Evolutionary conservation across 2,888 invertebrate species (phyloP).

Genomic region (Sinohyriopsis cumingii): DNA sequence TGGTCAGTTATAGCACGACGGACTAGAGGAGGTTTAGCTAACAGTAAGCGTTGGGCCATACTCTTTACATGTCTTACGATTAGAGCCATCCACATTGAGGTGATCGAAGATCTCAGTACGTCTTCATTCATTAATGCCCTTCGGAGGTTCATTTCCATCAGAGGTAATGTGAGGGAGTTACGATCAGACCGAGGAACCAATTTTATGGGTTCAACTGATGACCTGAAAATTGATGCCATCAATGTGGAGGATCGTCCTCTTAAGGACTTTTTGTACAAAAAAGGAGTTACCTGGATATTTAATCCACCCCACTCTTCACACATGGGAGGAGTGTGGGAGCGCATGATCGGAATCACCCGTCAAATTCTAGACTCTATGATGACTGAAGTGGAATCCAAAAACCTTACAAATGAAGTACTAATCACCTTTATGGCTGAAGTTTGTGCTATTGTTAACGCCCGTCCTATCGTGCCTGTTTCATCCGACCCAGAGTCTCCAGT

Average conservation of each 20-base stretch:
- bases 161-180: constrained; percentile 22
- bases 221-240: constrained; percentile 16
- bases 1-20: no score
- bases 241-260: constrained; percentile 27
- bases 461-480: constrained; percentile 25
- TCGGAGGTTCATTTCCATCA: no score
- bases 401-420: constrained; percentile 32
- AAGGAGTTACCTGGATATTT: constrained; percentile 27
- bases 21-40: no score
- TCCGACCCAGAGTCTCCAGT: constrained; percentile 26
- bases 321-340: constrained; percentile 32
- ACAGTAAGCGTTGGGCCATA: no score
- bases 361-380: constrained; percentile 32
- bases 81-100: no score
- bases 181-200: constrained; percentile 36
- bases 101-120: no score
- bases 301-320: constrained; percentile 35
- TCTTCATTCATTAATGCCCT: no score
- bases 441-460: constrained; percentile 27
- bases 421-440: constrained; percentile 35
- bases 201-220: constrained; percentile 32
- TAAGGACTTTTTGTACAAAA: constrained; percentile 11
- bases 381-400: constrained; percentile 1
- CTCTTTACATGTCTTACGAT: no score
- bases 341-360: constrained; percentile 29